Evolutionary conservation across 2,113 vertebrate species (phyloP).

Genomic region (Bubo blakistoni): DNA sequence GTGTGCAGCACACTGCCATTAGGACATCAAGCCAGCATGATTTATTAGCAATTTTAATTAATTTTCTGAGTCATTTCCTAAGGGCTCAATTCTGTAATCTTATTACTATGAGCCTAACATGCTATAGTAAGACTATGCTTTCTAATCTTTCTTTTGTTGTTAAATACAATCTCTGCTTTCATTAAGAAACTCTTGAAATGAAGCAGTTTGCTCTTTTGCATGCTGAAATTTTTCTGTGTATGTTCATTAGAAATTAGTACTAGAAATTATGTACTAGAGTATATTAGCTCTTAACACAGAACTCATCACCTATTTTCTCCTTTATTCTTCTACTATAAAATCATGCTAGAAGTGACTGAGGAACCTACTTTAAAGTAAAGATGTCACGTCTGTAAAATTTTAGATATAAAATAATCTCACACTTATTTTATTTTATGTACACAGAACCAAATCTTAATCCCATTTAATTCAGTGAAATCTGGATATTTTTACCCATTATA

Average conservation of each 20-base stretch:
- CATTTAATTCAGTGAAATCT: background rate
- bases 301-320: background rate
- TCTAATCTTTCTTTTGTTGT: conserved; percentile 44
- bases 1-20: background rate
- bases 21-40: conserved; percentile 33
- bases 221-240: background rate
- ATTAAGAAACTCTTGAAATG: conserved; percentile 20
- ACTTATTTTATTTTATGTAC: background rate
- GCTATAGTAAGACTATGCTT: conserved; percentile 14
- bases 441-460: background rate
- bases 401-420: background rate
- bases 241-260: background rate
- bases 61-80: conserved; percentile 60
- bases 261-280: background rate
- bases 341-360: background rate
- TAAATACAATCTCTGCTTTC: conserved; percentile 22
- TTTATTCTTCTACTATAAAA: background rate
- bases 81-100: conserved; percentile 46
- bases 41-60: conserved; percentile 58
- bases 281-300: background rate
- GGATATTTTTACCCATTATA: background rate
- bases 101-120: conserved; percentile 27
- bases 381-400: background rate
- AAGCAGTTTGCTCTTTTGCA: background rate
- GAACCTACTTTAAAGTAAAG: background rate